Evolutionary conservation across 1,140 invertebrate genomes (phyloP).

Genomic region (Lepidurus couesii): DNA sequence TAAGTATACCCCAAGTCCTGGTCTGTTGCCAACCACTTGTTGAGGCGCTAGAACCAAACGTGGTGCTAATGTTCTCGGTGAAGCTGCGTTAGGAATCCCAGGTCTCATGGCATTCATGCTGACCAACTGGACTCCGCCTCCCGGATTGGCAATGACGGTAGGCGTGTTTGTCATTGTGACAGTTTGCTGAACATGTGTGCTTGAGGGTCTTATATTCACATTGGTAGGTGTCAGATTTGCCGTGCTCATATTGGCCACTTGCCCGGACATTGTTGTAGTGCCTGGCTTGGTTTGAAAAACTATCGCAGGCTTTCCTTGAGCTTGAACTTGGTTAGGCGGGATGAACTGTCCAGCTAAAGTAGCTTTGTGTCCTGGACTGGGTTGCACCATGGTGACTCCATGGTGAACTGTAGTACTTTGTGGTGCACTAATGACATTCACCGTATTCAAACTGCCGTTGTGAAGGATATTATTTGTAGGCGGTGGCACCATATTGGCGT

Average conservation of each 20-base stretch:
- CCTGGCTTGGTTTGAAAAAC: background rate
- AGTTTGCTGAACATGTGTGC: slow-evolving; percentile 22
- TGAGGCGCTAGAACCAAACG: slow-evolving; percentile 70
- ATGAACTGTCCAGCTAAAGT: background rate
- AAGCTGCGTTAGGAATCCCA: slow-evolving; percentile 32
- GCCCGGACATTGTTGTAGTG: background rate
- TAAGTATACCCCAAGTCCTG: slow-evolving; percentile 72
- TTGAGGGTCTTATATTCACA: background rate
- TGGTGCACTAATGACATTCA: background rate
- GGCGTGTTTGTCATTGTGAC: slow-evolving; percentile 3
- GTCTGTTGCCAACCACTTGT: slow-evolving; percentile 71
- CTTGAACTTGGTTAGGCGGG: background rate
- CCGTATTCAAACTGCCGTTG: background rate
- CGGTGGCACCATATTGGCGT: slow-evolving; percentile 41
- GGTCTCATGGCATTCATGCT: slow-evolving; percentile 68
- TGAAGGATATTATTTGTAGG: background rate
- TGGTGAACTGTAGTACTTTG: background rate
- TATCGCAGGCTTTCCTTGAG: background rate
- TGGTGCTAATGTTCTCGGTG: slow-evolving; percentile 54
- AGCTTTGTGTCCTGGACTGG: background rate
- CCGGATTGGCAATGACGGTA: slow-evolving; percentile 31
- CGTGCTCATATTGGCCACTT: background rate
- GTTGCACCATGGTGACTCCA: background rate
- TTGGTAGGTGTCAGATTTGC: background rate
- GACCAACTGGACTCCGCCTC: slow-evolving; percentile 61